Percentiles rank a stretch among this genome's conserved stretches.
Evolutionary conservation across 2,888 invertebrate species (phyloP).

Genomic region (Parnassius smintheus): DNA sequence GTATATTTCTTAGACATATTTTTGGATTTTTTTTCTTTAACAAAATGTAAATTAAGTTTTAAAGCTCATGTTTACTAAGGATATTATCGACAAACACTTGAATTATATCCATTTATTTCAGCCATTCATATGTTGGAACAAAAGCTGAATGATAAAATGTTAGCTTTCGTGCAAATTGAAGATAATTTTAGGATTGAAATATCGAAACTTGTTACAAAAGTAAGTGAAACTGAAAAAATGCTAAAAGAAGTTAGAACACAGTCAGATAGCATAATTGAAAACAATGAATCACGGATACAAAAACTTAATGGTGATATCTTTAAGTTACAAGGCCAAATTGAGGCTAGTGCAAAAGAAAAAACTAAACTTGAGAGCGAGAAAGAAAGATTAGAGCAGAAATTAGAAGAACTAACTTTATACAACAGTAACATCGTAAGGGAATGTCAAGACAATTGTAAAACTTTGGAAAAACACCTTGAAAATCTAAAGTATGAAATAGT

Average conservation of each 20-base stretch:
- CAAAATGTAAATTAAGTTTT: too few relatives aligned
- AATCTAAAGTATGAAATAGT: conserved; percentile 41
- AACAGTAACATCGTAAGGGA: conserved; percentile 45
- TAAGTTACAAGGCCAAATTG: conserved; percentile 35
- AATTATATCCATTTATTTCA: conserved; percentile 32
- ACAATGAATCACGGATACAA: conserved; percentile 40
- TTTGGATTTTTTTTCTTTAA: too few relatives aligned
- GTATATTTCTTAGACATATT: too few relatives aligned
- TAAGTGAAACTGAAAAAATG: conserved; percentile 44
- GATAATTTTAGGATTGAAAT: conserved; percentile 42
- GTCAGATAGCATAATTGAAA: conserved; percentile 34
- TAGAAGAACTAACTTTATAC: conserved; percentile 38
- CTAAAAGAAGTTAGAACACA: conserved; percentile 40
- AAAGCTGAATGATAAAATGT: conserved; percentile 41
- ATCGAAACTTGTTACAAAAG: conserved; percentile 41
- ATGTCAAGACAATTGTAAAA: conserved; percentile 42
- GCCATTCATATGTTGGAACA: conserved; percentile 43
- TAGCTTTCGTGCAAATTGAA: conserved; percentile 41
- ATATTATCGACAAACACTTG: too few relatives aligned
- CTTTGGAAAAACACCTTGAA: conserved; percentile 36
- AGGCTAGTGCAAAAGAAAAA: conserved; percentile 34
- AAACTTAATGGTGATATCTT: conserved; percentile 41
- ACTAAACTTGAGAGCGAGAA: conserved; percentile 38
- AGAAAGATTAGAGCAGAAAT: conserved; percentile 35
- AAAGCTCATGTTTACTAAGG: too few relatives aligned